Base-by-base conservation (phyloP, 2,797 vertebrate genomes). In the Coregonus suidteri region DNA sequence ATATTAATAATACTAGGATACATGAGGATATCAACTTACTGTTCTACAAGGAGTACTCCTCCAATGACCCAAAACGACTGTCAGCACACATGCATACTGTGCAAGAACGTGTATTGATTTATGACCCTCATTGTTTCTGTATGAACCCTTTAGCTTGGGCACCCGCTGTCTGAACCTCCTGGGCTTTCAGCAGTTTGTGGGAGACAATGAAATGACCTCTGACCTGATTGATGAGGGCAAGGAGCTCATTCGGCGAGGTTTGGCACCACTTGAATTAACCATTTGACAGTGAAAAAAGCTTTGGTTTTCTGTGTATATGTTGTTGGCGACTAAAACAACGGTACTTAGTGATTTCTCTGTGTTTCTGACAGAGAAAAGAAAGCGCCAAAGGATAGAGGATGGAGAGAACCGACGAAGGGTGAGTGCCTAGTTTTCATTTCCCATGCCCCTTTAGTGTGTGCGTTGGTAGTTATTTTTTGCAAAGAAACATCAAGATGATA, bases 111-210 rank as follows among this genome's bases (percentile, higher is more conserved):
- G 4, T 47, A 13, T 47, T 47, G 41, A 20, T 20, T 62, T 62
- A n/a, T 20, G n/a, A 20, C 6, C 56, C 9, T 62, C 18, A 7
- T 7, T 20, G 56, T 62, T 20, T 62, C 56, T 62, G 56, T 71
- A 7, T 15, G 35, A 14, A 69, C 15, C 9, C 16, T 37, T 69
- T 47, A 99, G 97, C 91, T 91, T 99, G 88, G 98, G 98, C 75
- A 99, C 98, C 37, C 97, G 97, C 79, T 98, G 97, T 86, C 93
- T 99, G 88, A 99, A 99, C 92, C 95, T 99, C 67, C 86, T 99
- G 87, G 98, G 98, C 82, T 99, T 99, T 89, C 97, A 99, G 90
- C 98, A 99, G 91, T 99, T 99, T 74, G 94, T 98, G 94, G 98
- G 97, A 15, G 97, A 99, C 90, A 97, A 94, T 0, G 97, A 98